Base-by-base conservation (phyloP, 2,888 invertebrate genomes). In the Ormyrus pomaceus region DNA sequence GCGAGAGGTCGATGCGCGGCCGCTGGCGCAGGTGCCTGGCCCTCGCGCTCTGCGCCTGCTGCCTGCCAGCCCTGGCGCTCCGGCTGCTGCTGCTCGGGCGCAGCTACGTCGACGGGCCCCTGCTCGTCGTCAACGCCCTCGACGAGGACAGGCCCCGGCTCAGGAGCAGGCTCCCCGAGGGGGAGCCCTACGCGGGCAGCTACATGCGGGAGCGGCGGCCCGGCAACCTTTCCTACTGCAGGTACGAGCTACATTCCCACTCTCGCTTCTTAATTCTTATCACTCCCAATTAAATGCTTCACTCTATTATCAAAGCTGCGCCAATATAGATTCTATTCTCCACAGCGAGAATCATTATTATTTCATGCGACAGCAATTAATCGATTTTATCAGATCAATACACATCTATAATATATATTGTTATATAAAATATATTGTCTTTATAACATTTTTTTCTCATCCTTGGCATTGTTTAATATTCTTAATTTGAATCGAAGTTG, bases 211-310 rank as follows among this genome's bases (percentile, higher is more conserved):
- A 91, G 74, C 84, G 83, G 68, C 81, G 82, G 73, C 87, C 88
- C 34, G 82, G 72, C 68, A 94, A 94, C 85, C 87, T 84, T 77
- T 92, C 91, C 77, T 94, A 92, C 87, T 95, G 95, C 86, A 82
- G 82, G 82, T 79, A 59, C 10, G 73, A 5, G n/a, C 34, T 34
- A 4, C 34, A 4, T 34, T 34, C 34, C 4, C 34, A 4, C 34
- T 34, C 34, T 3, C 34, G 34, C 34, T 34, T 4, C 34, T 34
- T 34, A 34, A 3, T 34, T 4, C 34, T 34, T 34, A 34, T 34
- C 34, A 34, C 0, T 2, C 0, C 34, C 34, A 0, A 34, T 34
- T 2, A 2, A 34, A 34, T 34, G 4, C 34, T 4, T 34, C 4
- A 34, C 4, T 34, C 34, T 34, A 34, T 34, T 34, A 34, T 34